Percentiles rank a stretch among this genome's conserved stretches.
Conservation (phyloP, 1,140 invertebrate species). For the Lethrus apterus region DNA sequence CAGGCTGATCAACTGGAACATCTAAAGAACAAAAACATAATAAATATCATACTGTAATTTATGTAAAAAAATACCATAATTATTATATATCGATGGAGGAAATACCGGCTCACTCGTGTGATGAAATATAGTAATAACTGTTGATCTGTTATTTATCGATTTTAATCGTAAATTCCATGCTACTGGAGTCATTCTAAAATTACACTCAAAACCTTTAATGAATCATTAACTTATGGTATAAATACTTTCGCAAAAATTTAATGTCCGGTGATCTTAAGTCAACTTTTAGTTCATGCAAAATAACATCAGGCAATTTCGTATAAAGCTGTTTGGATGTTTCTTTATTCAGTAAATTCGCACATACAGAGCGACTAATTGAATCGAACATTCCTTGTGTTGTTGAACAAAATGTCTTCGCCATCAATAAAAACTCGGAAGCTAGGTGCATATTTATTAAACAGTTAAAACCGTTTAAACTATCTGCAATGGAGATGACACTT, state of each 20-base stretch:
- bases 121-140: constrained; percentile 11
- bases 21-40: background rate
- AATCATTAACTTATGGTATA: background rate
- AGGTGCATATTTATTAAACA: constrained; percentile 2
- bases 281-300: constrained; percentile 2
- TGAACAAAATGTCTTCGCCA: background rate
- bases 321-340: background rate
- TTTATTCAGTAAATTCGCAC: background rate
- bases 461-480: background rate
- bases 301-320: background rate
- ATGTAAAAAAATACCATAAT: constrained; percentile 5
- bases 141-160: background rate
- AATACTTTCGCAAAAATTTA: constrained; percentile 3
- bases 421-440: background rate
- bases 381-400: background rate
- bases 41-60: background rate
- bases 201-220: background rate
- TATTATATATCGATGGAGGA: constrained; percentile 14
- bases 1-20: background rate
- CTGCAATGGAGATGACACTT: background rate
- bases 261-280: background rate
- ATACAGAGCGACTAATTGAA: background rate
- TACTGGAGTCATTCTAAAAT: constrained; percentile 6
- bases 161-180: constrained; percentile 9
- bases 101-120: constrained; percentile 5